A percentile compares a stretch with the other conserved stretches of the same genome.
Conservation (phyloP, 2,888 invertebrate genomes). For the Glyphotaelius pellucidus region DNA sequence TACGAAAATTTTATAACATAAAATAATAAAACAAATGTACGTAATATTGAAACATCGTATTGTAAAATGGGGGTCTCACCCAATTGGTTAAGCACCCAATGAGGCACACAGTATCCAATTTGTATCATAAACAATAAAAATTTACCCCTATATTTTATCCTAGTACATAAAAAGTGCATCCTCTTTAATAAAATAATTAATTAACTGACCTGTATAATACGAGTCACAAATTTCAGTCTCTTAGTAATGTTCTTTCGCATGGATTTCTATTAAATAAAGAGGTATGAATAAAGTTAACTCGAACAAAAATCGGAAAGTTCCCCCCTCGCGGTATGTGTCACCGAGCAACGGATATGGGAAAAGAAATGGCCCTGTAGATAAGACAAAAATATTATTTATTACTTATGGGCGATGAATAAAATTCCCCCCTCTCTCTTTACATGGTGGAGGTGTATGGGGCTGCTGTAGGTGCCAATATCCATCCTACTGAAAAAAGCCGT, state of each 20-base stretch:
- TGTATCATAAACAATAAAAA: too few relatives aligned
- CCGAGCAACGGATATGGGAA: not conserved
- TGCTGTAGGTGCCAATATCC: not conserved
- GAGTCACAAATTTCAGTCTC: not conserved
- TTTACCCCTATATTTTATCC: too few relatives aligned
- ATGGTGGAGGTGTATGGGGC: not conserved
- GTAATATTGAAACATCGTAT: too few relatives aligned
- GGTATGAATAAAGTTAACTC: not conserved
- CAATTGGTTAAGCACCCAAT: too few relatives aligned
- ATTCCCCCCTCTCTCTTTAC: constrained; percentile 53
- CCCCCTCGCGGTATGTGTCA: constrained; percentile 11
- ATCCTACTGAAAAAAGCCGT: not conserved
- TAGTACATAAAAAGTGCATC: too few relatives aligned
- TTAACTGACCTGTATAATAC: too few relatives aligned
- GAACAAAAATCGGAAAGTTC: not conserved
- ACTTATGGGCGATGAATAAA: constrained; percentile 64
- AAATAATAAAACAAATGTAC: too few relatives aligned
- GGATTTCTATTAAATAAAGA: not conserved
- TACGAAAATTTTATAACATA: too few relatives aligned
- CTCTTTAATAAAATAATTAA: too few relatives aligned
- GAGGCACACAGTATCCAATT: too few relatives aligned
- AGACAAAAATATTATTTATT: constrained; percentile 67
- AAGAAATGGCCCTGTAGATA: constrained; percentile 64
- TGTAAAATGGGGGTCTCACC: too few relatives aligned
- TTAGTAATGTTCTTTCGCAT: not conserved